These are phyloP conservation scores for Dascyllus trimaculatus DNA, from an alignment of 2,113 vertebrate species.

Conservation along the genomic window DNA sequence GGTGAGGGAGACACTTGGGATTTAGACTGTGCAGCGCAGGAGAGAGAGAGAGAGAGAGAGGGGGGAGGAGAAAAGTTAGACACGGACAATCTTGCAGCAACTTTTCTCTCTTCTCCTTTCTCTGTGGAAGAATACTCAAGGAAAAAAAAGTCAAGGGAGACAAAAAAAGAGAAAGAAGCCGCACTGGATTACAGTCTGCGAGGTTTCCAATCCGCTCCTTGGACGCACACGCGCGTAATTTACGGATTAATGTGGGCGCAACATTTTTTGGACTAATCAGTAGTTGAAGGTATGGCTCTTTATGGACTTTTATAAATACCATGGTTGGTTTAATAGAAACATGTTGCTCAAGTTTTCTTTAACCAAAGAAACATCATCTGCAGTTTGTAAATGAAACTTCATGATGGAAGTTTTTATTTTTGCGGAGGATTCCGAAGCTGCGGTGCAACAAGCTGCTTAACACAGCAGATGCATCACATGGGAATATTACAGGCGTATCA, in stretches of 20 bases:
- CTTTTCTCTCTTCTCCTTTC: conserved; percentile 68
- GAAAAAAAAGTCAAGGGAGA: conserved; percentile 31
- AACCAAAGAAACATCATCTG: background rate
- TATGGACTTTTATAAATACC: background rate
- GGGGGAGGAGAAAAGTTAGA: conserved; percentile 81
- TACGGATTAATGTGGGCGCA: conserved; percentile 79
- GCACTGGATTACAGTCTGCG: conserved; percentile 70
- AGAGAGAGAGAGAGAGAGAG: conserved; percentile 42
- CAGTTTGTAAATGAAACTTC: background rate
- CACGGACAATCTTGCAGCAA: conserved; percentile 67
- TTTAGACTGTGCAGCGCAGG: conserved; percentile 15
- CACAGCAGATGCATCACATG: background rate
- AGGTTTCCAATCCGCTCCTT: background rate
- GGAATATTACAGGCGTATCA: background rate
- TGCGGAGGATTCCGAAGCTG: background rate
- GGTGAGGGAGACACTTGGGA: conserved; percentile 36
- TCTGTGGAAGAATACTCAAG: conserved; percentile 59
- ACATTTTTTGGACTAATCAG: conserved; percentile 72
- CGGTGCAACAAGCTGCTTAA: background rate
- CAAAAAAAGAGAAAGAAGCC: conserved; percentile 10
- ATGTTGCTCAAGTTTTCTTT: background rate
- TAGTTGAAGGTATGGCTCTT: conserved; percentile 79
- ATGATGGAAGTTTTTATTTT: conserved; percentile 4
- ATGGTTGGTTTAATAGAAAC: background rate
- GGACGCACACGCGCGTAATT: conserved; percentile 26